Evolutionary conservation across 2,113 vertebrate genomes (phyloP).

Genomic region (Hippocampus comes): DNA sequence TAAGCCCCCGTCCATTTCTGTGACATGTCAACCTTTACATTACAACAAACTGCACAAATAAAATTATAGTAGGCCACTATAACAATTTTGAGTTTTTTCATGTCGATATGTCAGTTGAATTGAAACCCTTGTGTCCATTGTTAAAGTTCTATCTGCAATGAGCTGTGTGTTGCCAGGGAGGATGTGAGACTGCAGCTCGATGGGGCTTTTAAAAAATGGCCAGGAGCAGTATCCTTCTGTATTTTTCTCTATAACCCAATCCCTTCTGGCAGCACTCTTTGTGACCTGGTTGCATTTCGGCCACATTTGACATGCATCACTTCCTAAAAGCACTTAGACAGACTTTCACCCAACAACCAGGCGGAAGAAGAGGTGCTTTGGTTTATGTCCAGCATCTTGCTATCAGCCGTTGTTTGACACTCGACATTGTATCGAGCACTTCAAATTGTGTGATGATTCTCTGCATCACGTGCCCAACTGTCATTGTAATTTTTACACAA

Average conservation of each 20-base stretch:
- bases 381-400: slow-evolving; percentile 4
- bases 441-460: too few species aligned
- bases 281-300: slow-evolving; percentile 67
- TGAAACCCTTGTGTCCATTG: not conserved
- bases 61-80: too few species aligned
- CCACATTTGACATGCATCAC: slow-evolving; percentile 65
- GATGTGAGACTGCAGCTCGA: slow-evolving; percentile 21
- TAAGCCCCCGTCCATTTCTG: too few species aligned
- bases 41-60: too few species aligned
- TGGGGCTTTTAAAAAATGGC: slow-evolving; percentile 64
- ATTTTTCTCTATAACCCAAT: slow-evolving; percentile 46
- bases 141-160: not conserved
- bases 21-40: too few species aligned
- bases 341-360: slow-evolving; percentile 20
- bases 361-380: not conserved
- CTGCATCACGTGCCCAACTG: too few species aligned
- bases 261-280: slow-evolving; percentile 49
- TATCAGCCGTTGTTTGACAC: slow-evolving; percentile 14
- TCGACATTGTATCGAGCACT: too few species aligned
- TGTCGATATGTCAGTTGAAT: not conserved
- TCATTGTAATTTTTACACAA: too few species aligned
- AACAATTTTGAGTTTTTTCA: not conserved
- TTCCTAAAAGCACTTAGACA: slow-evolving; percentile 59
- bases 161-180: slow-evolving; percentile 25
- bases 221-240: slow-evolving; percentile 50